phyloP scores from a whole-genome alignment of 2,113 vertebrate genomes.

The Rhagologus leucostigma region DNA sequence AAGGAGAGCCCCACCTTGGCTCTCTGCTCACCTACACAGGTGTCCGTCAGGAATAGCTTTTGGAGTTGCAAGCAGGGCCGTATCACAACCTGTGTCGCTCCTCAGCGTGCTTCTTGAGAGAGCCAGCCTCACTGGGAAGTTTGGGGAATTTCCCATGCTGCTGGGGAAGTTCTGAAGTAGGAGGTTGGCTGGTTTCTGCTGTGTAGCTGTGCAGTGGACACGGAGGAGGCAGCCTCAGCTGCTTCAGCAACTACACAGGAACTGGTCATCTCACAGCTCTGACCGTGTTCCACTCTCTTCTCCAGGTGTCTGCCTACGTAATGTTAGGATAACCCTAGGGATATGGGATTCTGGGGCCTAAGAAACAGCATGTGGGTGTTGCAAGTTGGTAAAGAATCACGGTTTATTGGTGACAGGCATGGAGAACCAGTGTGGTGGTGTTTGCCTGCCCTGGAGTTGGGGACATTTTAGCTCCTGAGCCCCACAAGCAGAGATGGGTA shows the following conservation, averaged over 20 bases:
- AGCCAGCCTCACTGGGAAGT: background rate
- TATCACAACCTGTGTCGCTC: too few species aligned
- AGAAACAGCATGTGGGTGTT: background rate
- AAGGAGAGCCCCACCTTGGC: background rate
- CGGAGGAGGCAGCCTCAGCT: rapidly evolving
- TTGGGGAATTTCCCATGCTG: background rate
- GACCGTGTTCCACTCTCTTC: background rate
- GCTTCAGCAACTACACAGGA: background rate
- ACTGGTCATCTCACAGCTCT: background rate
- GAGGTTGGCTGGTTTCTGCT: background rate
- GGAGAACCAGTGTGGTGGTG: background rate
- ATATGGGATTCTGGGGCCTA: background rate
- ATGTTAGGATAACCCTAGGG: background rate
- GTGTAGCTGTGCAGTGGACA: rapidly evolving
- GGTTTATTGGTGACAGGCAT: background rate
- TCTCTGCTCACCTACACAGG: rapidly evolving
- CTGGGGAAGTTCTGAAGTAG: background rate
- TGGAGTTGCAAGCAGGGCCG: background rate
- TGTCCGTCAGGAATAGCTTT: background rate
- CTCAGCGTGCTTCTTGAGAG: background rate
- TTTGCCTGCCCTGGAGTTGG: background rate
- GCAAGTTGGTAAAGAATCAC: background rate
- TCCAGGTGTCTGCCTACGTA: background rate
- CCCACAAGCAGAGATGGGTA: background rate
- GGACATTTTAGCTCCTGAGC: background rate